Evolutionary conservation across 1,140 invertebrate genomes (phyloP).

Genomic region (Holotrichia oblita): DNA sequence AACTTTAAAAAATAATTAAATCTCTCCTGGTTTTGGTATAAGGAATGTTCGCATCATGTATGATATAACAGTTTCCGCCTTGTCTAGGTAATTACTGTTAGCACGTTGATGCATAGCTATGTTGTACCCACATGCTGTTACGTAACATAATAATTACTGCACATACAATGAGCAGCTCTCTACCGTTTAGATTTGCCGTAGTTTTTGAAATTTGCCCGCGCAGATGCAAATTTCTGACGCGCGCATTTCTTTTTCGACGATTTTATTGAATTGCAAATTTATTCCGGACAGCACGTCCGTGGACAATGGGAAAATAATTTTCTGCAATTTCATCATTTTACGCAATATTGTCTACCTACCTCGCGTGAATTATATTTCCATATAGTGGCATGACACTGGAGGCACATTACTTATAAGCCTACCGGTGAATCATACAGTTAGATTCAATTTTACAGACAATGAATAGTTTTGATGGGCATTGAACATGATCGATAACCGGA

Average conservation of each 20-base stretch:
- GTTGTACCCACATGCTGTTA: conserved; percentile 9
- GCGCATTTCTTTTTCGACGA: neutral
- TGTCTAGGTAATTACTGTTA: conserved; percentile 25
- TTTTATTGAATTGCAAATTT: conserved; percentile 25
- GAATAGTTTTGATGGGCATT: neutral
- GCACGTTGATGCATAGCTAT: neutral
- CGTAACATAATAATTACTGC: neutral
- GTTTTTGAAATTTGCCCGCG: neutral
- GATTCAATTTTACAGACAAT: neutral
- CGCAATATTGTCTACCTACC: conserved; percentile 19
- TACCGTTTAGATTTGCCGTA: conserved; percentile 1
- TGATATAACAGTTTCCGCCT: conserved; percentile 29
- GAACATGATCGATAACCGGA: neutral
- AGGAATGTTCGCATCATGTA: conserved; percentile 22
- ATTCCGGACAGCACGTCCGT: neutral
- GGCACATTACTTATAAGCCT: neutral
- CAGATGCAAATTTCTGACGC: neutral
- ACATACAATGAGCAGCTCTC: conserved; percentile 1
- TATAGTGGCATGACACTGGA: neutral
- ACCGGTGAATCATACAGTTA: conserved; percentile 23
- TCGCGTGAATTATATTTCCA: neutral
- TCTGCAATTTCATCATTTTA: neutral
- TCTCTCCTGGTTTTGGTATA: neutral
- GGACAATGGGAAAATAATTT: conserved; percentile 35
- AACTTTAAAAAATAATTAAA: conserved; percentile 23